phyloP scores from a whole-genome alignment of 92 coral and sea anemone genomes.

The Porites evermanni region DNA sequence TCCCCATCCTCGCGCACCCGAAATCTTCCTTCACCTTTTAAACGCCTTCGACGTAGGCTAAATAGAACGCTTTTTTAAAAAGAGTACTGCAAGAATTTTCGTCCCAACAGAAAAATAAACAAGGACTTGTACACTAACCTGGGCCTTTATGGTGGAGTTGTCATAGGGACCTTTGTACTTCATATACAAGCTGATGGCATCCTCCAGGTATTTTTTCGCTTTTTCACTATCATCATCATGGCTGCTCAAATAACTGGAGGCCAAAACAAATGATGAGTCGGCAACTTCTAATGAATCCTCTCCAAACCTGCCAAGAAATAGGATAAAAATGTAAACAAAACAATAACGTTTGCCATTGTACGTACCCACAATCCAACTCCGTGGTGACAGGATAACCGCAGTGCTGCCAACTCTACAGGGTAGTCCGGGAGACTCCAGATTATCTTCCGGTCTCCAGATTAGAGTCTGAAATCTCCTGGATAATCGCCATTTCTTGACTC shows the following conservation, averaged over 20 bases:
- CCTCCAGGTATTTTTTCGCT: constrained; percentile 71
- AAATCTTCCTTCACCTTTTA: too few relatives aligned
- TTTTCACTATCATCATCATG: constrained; percentile 43
- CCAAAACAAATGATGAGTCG: constrained; percentile 74
- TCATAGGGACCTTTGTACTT: constrained; percentile 80
- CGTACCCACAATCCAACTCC: background rate
- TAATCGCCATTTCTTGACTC: too few relatives aligned
- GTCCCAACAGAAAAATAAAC: too few relatives aligned
- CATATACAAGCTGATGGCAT: constrained; percentile 75
- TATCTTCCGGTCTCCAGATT: too few relatives aligned
- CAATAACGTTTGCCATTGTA: background rate
- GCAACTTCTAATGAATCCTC: constrained; percentile 81
- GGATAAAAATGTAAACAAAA: background rate
- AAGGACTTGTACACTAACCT: constrained; percentile 46
- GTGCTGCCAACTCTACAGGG: too few relatives aligned
- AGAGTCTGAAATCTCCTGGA: too few relatives aligned
- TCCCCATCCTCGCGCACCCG: too few relatives aligned
- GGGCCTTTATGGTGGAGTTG: constrained; percentile 82
- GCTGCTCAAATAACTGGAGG: constrained; percentile 36
- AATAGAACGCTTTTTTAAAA: too few relatives aligned
- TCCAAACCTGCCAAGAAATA: constrained; percentile 47
- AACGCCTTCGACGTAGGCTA: too few relatives aligned
- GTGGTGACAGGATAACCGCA: too few relatives aligned
- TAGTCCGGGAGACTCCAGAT: too few relatives aligned
- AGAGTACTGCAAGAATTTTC: background rate